Evolutionary conservation across 1,140 invertebrate genomes (phyloP), one percentile per base, ranked within the genome.

Genomic region (Scylla paramamosain): DNA sequence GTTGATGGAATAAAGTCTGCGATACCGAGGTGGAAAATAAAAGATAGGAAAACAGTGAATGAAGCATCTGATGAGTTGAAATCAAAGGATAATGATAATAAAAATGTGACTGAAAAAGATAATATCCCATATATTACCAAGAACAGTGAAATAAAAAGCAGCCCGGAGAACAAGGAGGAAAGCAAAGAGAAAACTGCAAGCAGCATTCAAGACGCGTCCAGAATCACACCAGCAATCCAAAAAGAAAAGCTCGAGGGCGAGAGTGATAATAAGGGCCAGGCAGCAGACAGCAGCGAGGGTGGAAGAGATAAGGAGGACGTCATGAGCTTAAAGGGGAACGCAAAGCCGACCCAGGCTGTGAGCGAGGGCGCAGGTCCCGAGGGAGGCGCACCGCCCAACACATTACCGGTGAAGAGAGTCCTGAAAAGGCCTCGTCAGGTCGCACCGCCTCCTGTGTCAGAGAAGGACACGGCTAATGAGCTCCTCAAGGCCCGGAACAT

Each of bases 401-500:
- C 83, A 77, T 82, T 46, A 45, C 20, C 84, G 52, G 91, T 29
- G 82, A 95, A 95, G 84, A 95, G 31, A 82, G 94, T 89, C 0
- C n/a, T 95, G 83, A 95, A 95, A 29, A 87, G 91, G 48, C 94
- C 94, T 88, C 94, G 94, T 83, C 94, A 95, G n/a, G 59, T 95
- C 14, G 91, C 32, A 25, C 95, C 87, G 29, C 29, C 94, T 39
- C 7, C 59, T 91, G 2, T n/a, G 31, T 87, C 84, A n/a, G 39
- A 93, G 10, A 93, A 96, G 82, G n/a, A 89, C 84, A 91, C 91
- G n/a, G 88, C 59, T 46, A 84, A 95, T 29, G 87, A 96, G 93
- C 90, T 96, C 29, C 77, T 93, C 0, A 95, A 96, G 29, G 95
- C 92, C 3, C 46, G 95, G 25, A 96, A 96, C 82, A 95, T 96